These are phyloP conservation scores for Oikopleura vanhoeffeni DNA, from an alignment of 23 tunicate species.

Conservation along the genomic window DNA sequence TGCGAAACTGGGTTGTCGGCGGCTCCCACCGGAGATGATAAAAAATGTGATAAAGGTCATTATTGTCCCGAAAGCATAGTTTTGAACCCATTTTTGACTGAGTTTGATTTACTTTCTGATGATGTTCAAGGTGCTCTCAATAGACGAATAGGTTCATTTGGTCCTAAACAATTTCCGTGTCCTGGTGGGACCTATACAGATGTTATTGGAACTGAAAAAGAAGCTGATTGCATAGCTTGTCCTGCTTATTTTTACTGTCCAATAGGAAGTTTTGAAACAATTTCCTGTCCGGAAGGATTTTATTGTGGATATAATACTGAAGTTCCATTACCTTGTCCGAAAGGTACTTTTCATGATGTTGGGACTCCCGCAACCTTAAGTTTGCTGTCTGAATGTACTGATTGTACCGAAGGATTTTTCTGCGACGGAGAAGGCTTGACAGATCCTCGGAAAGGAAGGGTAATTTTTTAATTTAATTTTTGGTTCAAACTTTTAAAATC, in stretches of 20 bases:
- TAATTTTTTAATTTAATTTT: background rate
- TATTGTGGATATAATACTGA: slow-evolving; percentile 24
- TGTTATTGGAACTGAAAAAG: slow-evolving; percentile 20
- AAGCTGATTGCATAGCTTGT: slow-evolving; percentile 29
- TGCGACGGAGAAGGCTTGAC: slow-evolving; percentile 41
- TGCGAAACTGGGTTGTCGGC: slow-evolving; percentile 34
- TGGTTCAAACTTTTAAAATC: slow-evolving; percentile 25
- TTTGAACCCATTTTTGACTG: background rate
- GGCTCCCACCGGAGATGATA: slow-evolving; percentile 14
- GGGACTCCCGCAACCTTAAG: slow-evolving; percentile 16
- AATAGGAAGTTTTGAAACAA: slow-evolving; percentile 28
- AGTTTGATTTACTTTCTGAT: background rate
- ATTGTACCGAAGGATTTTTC: slow-evolving; percentile 64
- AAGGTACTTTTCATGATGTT: slow-evolving; percentile 60
- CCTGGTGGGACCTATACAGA: slow-evolving; percentile 40
- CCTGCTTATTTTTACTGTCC: slow-evolving; percentile 58
- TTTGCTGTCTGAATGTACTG: slow-evolving; percentile 25
- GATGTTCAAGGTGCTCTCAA: background rate
- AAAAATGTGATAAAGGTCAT: slow-evolving; percentile 32
- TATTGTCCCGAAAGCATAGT: slow-evolving; percentile 47
- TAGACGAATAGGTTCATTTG: background rate
- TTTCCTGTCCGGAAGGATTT: slow-evolving; percentile 21
- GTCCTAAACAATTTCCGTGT: slow-evolving; percentile 20
- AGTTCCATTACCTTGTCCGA: slow-evolving; percentile 61
- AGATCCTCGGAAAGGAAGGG: slow-evolving; percentile 21